A percentile compares a stretch with the other conserved stretches of the same genome.
phyloP scores from a whole-genome alignment of 2,888 invertebrate species.

The Phalera bucephala region DNA sequence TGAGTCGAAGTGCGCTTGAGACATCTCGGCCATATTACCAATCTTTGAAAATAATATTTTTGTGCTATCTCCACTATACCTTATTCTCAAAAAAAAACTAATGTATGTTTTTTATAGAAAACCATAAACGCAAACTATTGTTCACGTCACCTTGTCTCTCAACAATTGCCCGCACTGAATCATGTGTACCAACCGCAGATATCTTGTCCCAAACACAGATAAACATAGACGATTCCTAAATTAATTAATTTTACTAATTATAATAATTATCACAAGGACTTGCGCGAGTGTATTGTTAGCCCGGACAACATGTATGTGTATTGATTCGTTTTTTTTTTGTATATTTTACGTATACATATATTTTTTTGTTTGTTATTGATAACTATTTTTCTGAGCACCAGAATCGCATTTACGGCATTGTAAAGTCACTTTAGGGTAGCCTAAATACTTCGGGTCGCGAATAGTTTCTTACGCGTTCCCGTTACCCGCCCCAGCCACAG shows the following conservation, averaged over 20 bases:
- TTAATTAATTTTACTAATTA: conserved; percentile 22
- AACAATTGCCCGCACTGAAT: too few relatives aligned
- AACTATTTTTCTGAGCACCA: conserved; percentile 39
- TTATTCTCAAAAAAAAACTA: neutral
- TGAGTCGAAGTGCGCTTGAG: too few relatives aligned
- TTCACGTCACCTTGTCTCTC: too few relatives aligned
- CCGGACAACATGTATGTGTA: conserved; percentile 35
- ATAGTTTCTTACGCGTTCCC: too few relatives aligned
- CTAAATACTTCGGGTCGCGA: too few relatives aligned
- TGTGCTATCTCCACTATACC: neutral
- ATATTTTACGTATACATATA: conserved; percentile 34
- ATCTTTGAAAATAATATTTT: too few relatives aligned
- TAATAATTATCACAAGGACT: conserved; percentile 23
- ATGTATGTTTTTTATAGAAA: too few relatives aligned
- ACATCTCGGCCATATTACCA: too few relatives aligned
- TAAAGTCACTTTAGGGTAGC: conserved; percentile 34
- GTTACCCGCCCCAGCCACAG: too few relatives aligned
- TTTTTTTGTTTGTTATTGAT: conserved; percentile 26
- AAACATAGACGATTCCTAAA: conserved; percentile 35
- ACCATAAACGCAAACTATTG: too few relatives aligned
- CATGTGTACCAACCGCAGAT: too few relatives aligned
- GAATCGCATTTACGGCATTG: conserved; percentile 46
- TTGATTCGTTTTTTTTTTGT: conserved; percentile 39
- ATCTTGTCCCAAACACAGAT: conserved; percentile 30
- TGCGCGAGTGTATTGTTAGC: conserved; percentile 34